A percentile compares a stretch with the other conserved stretches of the same genome.
These are phyloP conservation scores for Electrona antarctica DNA, from an alignment of 2,113 vertebrate species.

Conservation along the genomic window DNA sequence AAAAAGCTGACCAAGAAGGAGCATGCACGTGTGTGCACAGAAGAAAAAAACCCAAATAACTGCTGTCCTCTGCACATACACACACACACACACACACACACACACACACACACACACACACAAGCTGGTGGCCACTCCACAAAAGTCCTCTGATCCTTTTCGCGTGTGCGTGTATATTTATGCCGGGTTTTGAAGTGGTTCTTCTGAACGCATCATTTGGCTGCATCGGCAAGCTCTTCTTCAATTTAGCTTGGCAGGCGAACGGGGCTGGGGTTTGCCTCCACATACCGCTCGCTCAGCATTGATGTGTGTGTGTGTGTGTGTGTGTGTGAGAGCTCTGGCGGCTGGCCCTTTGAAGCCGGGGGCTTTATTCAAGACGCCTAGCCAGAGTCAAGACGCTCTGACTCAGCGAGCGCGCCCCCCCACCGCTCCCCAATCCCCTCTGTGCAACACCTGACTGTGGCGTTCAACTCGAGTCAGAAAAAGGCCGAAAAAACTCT, in stretches of 20 bases:
- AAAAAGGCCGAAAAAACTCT: no score
- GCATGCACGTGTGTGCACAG: background rate
- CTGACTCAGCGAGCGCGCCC: background rate
- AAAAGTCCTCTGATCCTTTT: slow-evolving; percentile 42
- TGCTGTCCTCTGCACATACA: no score
- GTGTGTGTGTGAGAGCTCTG: slow-evolving; percentile 21
- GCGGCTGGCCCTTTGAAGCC: slow-evolving; percentile 55
- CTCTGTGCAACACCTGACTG: slow-evolving; percentile 34
- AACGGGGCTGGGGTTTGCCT: slow-evolving; percentile 56
- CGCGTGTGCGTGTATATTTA: slow-evolving; percentile 70
- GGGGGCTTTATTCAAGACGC: slow-evolving; percentile 53
- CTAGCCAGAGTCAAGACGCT: slow-evolving; percentile 28
- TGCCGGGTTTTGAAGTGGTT: slow-evolving; percentile 73
- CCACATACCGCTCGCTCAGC: slow-evolving; percentile 66
- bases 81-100: slow-evolving; percentile 4
- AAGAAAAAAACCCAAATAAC: no score
- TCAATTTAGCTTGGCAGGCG: slow-evolving; percentile 70
- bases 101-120: slow-evolving; percentile 1
- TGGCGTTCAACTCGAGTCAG: background rate
- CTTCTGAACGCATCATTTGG: slow-evolving; percentile 76
- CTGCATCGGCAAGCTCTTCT: slow-evolving; percentile 68
- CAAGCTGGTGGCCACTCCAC: slow-evolving; percentile 48
- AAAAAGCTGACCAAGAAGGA: slow-evolving; percentile 6
- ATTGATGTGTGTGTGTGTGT: slow-evolving; percentile 66
- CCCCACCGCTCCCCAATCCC: background rate